phyloP scores from a whole-genome alignment of 2,113 vertebrate species.

The Aphelocoma coerulescens region DNA sequence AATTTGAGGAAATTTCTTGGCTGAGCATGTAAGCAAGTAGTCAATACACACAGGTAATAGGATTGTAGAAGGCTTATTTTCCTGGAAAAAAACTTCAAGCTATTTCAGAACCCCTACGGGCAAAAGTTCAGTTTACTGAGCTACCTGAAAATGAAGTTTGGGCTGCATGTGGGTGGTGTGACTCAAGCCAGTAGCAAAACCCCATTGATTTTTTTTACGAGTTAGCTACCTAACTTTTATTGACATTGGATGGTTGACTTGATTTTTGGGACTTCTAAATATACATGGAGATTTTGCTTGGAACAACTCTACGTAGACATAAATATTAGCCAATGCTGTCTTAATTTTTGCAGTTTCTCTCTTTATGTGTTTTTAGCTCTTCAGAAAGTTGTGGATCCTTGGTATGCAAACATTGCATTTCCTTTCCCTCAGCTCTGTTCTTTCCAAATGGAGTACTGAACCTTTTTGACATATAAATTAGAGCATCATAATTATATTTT shows the following conservation, averaged over 20 bases:
- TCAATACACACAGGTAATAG: neutral
- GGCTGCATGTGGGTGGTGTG: neutral
- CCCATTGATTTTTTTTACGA: neutral
- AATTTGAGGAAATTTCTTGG: neutral
- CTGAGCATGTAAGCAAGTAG: neutral
- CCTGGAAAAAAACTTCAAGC: neutral
- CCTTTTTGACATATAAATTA: neutral
- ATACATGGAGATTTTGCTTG: neutral
- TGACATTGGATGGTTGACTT: neutral
- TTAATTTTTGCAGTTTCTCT: neutral
- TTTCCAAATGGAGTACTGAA: neutral
- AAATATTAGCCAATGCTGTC: neutral
- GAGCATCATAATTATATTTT: neutral
- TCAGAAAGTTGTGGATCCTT: neutral
- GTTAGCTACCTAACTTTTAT: neutral
- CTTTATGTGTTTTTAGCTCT: neutral
- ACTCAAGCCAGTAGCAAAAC: neutral
- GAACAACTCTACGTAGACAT: accelerated
- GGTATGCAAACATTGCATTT: neutral
- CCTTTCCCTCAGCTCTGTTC: neutral
- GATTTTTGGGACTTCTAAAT: neutral
- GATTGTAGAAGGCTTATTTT: neutral
- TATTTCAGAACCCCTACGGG: neutral
- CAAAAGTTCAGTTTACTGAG: neutral
- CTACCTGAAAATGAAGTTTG: neutral